Percentiles rank a stretch among this genome's conserved stretches.
These are phyloP conservation scores for Syritta pipiens DNA, from an alignment of 2,888 invertebrate species.

Conservation along the genomic window DNA sequence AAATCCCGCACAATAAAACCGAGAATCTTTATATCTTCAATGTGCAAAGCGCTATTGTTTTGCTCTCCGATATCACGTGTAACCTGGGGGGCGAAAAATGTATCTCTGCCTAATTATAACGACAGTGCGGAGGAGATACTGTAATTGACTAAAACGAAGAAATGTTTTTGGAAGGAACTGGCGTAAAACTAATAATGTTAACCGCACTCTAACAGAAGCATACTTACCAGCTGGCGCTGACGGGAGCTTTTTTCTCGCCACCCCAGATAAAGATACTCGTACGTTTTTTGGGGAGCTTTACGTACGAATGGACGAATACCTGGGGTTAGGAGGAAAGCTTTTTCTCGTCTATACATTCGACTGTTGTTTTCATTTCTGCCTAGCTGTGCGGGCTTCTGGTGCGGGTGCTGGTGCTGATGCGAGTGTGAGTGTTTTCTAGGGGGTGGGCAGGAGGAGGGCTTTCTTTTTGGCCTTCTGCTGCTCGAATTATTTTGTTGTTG, in stretches of 20 bases:
- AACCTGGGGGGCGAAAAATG: neutral
- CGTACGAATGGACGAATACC: slow-evolving; percentile 25
- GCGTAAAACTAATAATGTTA: slow-evolving; percentile 63
- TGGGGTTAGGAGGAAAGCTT: slow-evolving; percentile 42
- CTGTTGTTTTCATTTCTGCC: slow-evolving; percentile 30
- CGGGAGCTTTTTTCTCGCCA: slow-evolving; percentile 44
- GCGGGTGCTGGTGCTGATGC: too few species aligned
- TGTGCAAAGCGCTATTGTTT: slow-evolving; percentile 1
- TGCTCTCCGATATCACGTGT: slow-evolving; percentile 27
- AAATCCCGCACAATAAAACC: too few species aligned
- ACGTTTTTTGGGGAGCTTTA: slow-evolving; percentile 50
- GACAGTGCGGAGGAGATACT: slow-evolving; percentile 37
- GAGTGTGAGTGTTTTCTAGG: too few species aligned
- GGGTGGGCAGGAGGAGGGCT: neutral
- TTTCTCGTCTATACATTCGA: neutral
- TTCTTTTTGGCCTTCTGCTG: neutral
- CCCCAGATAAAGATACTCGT: slow-evolving; percentile 56
- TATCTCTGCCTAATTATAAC: slow-evolving; percentile 13
- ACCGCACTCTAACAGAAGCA: slow-evolving; percentile 54
- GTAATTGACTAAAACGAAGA: slow-evolving; percentile 55
- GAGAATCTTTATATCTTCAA: neutral
- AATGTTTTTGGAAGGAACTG: slow-evolving; percentile 64
- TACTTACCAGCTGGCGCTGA: slow-evolving; percentile 54
- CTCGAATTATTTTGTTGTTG: too few species aligned
- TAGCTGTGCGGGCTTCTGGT: too few species aligned